Evolutionary conservation across 2,888 invertebrate species (phyloP).

Genomic region (Leucophora obtusa): DNA sequence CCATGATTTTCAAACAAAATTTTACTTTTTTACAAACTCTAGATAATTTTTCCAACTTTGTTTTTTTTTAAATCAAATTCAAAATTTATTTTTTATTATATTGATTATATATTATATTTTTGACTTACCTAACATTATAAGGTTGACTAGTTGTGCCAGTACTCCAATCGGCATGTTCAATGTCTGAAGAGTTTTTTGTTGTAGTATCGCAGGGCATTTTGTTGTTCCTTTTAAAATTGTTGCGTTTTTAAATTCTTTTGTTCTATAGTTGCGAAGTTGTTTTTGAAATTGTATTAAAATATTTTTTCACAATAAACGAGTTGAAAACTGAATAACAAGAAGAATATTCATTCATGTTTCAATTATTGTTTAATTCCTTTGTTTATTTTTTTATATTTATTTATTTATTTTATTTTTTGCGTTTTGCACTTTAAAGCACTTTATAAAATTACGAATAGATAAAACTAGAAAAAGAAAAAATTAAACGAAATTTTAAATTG

Average conservation of each 20-base stretch:
- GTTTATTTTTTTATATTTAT: constrained; percentile 2
- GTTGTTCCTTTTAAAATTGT: not conserved
- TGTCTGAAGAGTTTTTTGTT: constrained; percentile 84
- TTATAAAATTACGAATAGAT: constrained; percentile 11
- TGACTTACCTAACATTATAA: constrained; percentile 77
- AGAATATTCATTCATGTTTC: constrained; percentile 27
- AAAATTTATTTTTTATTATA: no score
- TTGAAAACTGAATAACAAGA: not conserved
- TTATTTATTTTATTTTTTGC: constrained; percentile 1
- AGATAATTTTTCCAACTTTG: no score
- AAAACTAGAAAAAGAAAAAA: not conserved
- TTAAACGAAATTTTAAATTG: no score
- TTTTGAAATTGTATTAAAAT: constrained; percentile 6
- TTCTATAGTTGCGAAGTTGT: not conserved
- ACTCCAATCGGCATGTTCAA: constrained; percentile 84
- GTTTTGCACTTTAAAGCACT: not conserved
- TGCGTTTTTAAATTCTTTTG: constrained; percentile 6
- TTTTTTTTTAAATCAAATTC: no score
- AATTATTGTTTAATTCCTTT: constrained; percentile 1
- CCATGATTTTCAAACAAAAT: no score
- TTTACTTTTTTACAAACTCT: no score
- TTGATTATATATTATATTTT: not conserved
- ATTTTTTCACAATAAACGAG: not conserved
- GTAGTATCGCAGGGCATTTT: constrained; percentile 84
- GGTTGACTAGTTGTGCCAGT: constrained; percentile 77